These are phyloP conservation scores for Osmerus eperlanus DNA, from an alignment of 2,113 vertebrate species.

Conservation along the genomic window DNA sequence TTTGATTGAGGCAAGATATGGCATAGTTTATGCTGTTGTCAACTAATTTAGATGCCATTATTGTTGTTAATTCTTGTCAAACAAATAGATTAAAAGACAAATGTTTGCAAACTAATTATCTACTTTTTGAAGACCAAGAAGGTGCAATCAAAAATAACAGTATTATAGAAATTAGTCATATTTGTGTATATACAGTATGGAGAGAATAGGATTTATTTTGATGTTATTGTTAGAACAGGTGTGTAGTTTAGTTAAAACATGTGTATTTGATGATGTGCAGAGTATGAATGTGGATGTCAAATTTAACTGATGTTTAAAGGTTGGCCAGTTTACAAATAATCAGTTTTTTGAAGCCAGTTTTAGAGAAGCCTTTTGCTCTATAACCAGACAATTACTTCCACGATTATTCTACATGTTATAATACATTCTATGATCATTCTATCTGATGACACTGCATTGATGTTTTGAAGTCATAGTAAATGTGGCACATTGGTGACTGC, in stretches of 20 bases:
- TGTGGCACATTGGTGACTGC: slow-evolving; percentile 67
- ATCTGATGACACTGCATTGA: slow-evolving; percentile 36
- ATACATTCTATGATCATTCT: slow-evolving; percentile 47
- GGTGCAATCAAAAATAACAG: slow-evolving; percentile 73
- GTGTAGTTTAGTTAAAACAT: slow-evolving; percentile 75
- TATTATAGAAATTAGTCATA: slow-evolving; percentile 75
- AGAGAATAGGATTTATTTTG: slow-evolving; percentile 72
- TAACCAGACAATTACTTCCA: slow-evolving; percentile 44
- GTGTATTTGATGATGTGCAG: slow-evolving; percentile 76
- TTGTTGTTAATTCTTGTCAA: slow-evolving; percentile 69
- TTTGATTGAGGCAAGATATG: slow-evolving; percentile 70
- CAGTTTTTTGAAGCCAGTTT: slow-evolving; percentile 64
- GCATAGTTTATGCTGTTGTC: slow-evolving; percentile 77
- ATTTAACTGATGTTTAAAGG: slow-evolving; percentile 75
- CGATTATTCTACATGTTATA: slow-evolving; percentile 20
- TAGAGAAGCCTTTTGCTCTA: slow-evolving; percentile 51
- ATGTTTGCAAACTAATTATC: slow-evolving; percentile 72
- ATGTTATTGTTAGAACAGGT: slow-evolving; percentile 71
- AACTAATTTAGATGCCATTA: slow-evolving; percentile 74
- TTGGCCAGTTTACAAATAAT: slow-evolving; percentile 72
- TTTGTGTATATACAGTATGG: slow-evolving; percentile 71
- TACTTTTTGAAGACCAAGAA: slow-evolving; percentile 70
- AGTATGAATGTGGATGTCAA: slow-evolving; percentile 78
- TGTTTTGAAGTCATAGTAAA: slow-evolving; percentile 51
- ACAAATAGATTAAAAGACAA: slow-evolving; percentile 66